Evolutionary conservation across 2,113 vertebrate species (phyloP).

Genomic region (Rutilus rutilus): DNA sequence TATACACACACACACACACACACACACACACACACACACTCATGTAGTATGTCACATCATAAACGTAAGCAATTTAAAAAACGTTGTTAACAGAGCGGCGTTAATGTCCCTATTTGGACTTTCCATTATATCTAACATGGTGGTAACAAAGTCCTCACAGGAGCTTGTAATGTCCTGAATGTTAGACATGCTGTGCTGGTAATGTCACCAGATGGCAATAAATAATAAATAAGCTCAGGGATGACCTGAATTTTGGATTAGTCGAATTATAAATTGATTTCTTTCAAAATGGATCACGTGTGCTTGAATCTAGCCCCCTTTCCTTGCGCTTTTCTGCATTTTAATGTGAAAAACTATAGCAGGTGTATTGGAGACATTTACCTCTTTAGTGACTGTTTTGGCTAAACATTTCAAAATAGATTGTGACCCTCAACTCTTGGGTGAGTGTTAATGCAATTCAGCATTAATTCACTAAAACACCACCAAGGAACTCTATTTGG

Average conservation of each 20-base stretch:
- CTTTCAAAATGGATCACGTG: background rate
- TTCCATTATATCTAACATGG: background rate
- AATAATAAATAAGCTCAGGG: slow-evolving; percentile 1
- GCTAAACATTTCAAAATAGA: background rate
- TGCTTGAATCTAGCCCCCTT: background rate
- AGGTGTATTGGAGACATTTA: background rate
- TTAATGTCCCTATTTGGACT: slow-evolving; percentile 9
- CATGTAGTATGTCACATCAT: too few relatives aligned
- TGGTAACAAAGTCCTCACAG: background rate
- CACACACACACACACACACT: too few relatives aligned
- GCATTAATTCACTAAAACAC: background rate
- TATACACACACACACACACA: too few relatives aligned
- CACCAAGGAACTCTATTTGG: background rate
- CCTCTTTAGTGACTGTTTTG: background rate
- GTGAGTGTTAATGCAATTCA: background rate
- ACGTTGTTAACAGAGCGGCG: background rate
- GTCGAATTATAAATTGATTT: background rate
- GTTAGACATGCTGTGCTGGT: background rate
- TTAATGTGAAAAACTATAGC: background rate
- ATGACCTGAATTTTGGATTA: background rate
- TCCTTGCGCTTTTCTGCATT: background rate
- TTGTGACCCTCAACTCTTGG: background rate
- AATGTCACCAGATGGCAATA: background rate
- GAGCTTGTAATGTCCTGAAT: background rate
- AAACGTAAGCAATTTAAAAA: background rate